These are phyloP conservation scores for Dissostichus mawsoni DNA, from an alignment of 2,113 vertebrate genomes.

Conservation along the genomic window DNA sequence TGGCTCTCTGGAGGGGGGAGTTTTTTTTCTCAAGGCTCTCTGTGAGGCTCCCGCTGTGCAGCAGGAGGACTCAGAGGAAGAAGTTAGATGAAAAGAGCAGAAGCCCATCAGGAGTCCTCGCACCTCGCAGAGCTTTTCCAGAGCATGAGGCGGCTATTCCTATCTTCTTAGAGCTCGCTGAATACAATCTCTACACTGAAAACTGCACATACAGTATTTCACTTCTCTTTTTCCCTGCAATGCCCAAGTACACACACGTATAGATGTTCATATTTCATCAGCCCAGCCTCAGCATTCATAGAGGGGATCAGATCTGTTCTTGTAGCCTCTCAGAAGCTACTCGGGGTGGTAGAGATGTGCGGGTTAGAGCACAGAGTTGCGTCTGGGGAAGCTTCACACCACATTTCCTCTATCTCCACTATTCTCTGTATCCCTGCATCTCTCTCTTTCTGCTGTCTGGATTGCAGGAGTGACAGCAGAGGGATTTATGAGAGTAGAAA, in stretches of 20 bases:
- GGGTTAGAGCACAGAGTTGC: conserved; percentile 30
- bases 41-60: conserved; percentile 28
- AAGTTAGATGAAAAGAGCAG: conserved; percentile 60
- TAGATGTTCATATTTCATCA: conserved; percentile 47
- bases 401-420: conserved; percentile 11
- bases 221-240: background rate
- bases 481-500: conserved; percentile 43
- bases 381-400: conserved; percentile 24
- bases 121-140: conserved; percentile 47
- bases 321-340: conserved; percentile 54
- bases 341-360: conserved; percentile 33
- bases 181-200: conserved; percentile 18
- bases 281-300: conserved; percentile 18
- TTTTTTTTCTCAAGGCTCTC: conserved; percentile 31
- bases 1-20: conserved; percentile 28
- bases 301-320: conserved; percentile 45
- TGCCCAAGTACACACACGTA: background rate
- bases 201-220: conserved; percentile 19
- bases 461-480: conserved; percentile 51
- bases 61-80: conserved; percentile 46
- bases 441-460: conserved; percentile 24
- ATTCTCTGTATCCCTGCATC: background rate
- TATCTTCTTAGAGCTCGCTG: conserved; percentile 46
- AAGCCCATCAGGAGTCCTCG: conserved; percentile 55
- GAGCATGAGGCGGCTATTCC: conserved; percentile 45